phyloP scores from a whole-genome alignment of 2,888 invertebrate species.

The Lamellibrachia satsuma region DNA sequence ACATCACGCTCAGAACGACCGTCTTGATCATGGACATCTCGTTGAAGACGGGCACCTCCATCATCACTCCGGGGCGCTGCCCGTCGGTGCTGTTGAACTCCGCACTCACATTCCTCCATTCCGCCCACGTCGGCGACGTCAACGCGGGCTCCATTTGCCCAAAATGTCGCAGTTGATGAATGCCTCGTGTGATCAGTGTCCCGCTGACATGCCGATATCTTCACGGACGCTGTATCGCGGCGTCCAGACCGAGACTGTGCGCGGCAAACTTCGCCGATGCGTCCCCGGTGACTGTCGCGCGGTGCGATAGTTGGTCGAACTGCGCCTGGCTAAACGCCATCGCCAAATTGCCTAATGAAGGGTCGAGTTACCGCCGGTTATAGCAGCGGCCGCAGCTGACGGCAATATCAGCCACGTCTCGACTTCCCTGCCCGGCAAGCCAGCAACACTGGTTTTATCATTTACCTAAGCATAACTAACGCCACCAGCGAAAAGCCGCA shows the following conservation, averaged over 20 bases:
- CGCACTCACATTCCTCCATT: background rate
- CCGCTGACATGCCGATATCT: background rate
- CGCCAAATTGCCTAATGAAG: background rate
- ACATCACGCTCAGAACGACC: slow-evolving; percentile 76
- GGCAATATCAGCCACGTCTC: background rate
- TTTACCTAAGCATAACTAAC: slow-evolving; percentile 14
- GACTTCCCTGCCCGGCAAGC: background rate
- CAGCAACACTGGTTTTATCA: background rate
- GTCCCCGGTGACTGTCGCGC: background rate
- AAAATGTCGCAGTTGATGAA: background rate
- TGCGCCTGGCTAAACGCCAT: background rate
- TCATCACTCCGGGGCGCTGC: slow-evolving; percentile 53
- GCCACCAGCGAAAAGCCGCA: background rate
- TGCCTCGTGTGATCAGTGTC: background rate
- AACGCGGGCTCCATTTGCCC: background rate
- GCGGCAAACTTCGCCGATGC: background rate
- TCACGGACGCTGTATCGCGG: background rate
- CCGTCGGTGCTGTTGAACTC: background rate
- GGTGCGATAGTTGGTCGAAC: background rate
- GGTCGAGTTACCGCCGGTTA: background rate
- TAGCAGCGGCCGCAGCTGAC: background rate
- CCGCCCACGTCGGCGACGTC: background rate
- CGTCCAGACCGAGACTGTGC: background rate
- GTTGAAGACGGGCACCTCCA: slow-evolving; percentile 71
- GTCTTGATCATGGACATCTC: slow-evolving; percentile 74